phyloP scores from a whole-genome alignment of 2,888 invertebrate species.

The Lacanobia oleracea region DNA sequence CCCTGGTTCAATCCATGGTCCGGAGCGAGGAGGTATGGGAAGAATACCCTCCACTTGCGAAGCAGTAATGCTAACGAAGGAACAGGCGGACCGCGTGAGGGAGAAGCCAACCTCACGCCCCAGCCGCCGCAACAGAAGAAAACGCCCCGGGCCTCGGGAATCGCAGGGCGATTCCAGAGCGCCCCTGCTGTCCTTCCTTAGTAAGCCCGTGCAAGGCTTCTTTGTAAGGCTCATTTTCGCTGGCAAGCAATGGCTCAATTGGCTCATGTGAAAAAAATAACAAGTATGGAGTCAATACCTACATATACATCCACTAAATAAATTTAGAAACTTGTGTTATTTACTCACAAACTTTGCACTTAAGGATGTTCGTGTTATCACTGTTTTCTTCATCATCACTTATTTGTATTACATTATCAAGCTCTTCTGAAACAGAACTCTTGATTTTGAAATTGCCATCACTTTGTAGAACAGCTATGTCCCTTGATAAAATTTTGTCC shows the following conservation, averaged over 20 bases:
- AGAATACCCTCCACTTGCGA: no score
- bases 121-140: no score
- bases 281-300: neutral
- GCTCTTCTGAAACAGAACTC: slow-evolving; percentile 70
- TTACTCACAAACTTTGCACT: slow-evolving; percentile 87
- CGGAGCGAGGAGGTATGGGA: no score
- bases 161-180: neutral
- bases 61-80: no score
- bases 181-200: neutral
- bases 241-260: neutral
- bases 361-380: slow-evolving; percentile 72
- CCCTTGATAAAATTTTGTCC: slow-evolving; percentile 88
- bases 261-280: neutral
- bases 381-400: slow-evolving; percentile 86
- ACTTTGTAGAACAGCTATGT: slow-evolving; percentile 92
- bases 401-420: slow-evolving; percentile 86
- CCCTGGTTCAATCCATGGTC: no score
- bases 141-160: no score
- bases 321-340: slow-evolving; percentile 1
- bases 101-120: no score
- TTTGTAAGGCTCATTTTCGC: neutral
- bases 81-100: no score
- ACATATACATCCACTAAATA: neutral
- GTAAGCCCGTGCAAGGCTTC: neutral
- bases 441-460: slow-evolving; percentile 91